Evolutionary conservation across 2,113 vertebrate genomes (phyloP).

Genomic region (Lates calcarifer): DNA sequence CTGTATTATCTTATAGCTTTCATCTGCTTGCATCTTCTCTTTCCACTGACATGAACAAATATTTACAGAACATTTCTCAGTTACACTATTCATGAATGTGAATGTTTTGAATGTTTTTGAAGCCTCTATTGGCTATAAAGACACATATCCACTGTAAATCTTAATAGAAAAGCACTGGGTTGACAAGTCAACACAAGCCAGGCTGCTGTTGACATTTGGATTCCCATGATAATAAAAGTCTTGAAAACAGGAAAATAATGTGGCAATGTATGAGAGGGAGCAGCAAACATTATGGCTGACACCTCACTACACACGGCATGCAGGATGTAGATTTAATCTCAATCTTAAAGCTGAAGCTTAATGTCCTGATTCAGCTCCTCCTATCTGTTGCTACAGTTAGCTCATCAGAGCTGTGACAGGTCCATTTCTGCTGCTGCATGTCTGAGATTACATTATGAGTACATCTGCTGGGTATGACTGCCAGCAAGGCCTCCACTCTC

Average conservation of each 20-base stretch:
- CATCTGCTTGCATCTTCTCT: background rate
- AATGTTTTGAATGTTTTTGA: background rate
- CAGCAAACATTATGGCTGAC: constrained; percentile 6
- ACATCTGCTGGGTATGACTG: constrained; percentile 24
- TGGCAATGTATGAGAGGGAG: background rate
- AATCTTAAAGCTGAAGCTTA: background rate
- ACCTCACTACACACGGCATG: constrained; percentile 18
- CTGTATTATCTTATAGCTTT: background rate
- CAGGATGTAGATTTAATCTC: constrained; percentile 50
- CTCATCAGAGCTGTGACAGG: constrained; percentile 39
- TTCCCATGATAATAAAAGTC: background rate
- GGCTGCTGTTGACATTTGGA: background rate
- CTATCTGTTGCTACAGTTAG: constrained; percentile 7
- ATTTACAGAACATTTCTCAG: background rate
- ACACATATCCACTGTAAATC: background rate
- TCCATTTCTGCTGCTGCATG: constrained; percentile 31
- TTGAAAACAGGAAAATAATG: background rate
- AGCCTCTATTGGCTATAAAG: background rate
- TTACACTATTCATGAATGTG: background rate
- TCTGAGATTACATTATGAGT: constrained; percentile 52
- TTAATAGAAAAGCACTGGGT: background rate
- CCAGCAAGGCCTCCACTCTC: background rate
- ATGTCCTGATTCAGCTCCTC: background rate
- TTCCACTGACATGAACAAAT: background rate
- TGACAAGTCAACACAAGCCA: background rate